Evolutionary conservation across 2,797 vertebrate species (phyloP).

Genomic region (Xenopus petersii): DNA sequence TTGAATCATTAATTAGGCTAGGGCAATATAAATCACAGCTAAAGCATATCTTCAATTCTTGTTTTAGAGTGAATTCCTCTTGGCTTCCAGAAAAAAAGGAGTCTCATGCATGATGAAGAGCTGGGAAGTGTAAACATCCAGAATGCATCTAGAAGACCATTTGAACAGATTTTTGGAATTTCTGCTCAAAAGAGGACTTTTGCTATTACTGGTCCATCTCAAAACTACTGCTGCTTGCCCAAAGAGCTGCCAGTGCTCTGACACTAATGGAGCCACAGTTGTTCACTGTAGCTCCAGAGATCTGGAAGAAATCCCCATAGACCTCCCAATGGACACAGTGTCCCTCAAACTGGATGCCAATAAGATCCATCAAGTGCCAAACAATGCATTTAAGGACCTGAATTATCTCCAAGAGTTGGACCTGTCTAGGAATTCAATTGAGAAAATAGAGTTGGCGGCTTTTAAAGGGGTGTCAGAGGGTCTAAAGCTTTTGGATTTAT

Average conservation of each 20-base stretch:
- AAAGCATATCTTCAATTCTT: conserved; percentile 3
- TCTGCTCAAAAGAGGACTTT: conserved; percentile 45
- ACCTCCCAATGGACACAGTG: conserved; percentile 78
- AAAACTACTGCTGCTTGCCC: conserved; percentile 70
- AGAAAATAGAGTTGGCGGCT: conserved; percentile 76
- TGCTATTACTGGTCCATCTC: conserved; percentile 63
- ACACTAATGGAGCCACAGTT: conserved; percentile 72
- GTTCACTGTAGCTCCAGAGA: conserved; percentile 83
- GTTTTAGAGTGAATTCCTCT: conserved; percentile 10
- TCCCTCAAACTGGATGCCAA: conserved; percentile 85
- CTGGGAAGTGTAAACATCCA: conserved; percentile 34
- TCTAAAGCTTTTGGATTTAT: conserved; percentile 81
- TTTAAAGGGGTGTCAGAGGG: conserved; percentile 82
- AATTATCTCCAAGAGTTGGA: conserved; percentile 84
- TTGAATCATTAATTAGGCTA: no score
- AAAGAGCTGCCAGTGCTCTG: conserved; percentile 78
- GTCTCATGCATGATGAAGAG: conserved; percentile 13
- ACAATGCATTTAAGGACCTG: conserved; percentile 83
- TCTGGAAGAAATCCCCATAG: conserved; percentile 79
- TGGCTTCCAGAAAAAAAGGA: not conserved
- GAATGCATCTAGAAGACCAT: conserved; percentile 45
- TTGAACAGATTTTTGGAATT: conserved; percentile 35
- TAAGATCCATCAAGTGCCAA: conserved; percentile 83
- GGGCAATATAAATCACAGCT: not conserved
- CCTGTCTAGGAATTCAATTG: conserved; percentile 83